A percentile compares a stretch with the other conserved stretches of the same genome.
phyloP scores from a whole-genome alignment of 2,113 vertebrate genomes.

The Macquaria australasica region DNA sequence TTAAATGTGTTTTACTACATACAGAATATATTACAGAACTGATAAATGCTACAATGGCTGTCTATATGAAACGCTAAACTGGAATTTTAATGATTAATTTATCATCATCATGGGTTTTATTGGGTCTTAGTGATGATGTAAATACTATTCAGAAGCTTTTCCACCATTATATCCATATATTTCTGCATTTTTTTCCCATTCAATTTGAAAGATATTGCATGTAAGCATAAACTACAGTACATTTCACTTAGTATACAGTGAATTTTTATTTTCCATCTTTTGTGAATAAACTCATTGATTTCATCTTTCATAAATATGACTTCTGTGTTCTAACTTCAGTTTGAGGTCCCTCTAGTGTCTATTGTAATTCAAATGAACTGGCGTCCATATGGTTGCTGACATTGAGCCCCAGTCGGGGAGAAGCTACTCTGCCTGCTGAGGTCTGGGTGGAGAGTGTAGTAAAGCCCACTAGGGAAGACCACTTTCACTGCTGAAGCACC shows the following conservation, averaged over 20 bases:
- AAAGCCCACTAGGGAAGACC: conserved; percentile 57
- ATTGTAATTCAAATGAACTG: conserved; percentile 54
- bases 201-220: background rate
- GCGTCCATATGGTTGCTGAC: conserved; percentile 63
- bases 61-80: background rate
- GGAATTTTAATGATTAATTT: background rate
- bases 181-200: background rate
- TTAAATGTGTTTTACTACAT: background rate
- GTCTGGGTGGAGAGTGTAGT: conserved; percentile 37
- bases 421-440: conserved; percentile 35
- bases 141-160: background rate
- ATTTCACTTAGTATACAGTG: background rate
- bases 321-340: background rate
- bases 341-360: conserved; percentile 7
- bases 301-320: background rate
- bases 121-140: background rate
- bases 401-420: conserved; percentile 38
- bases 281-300: background rate
- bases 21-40: background rate
- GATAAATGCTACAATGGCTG: background rate
- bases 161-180: background rate
- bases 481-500: conserved; percentile 59
- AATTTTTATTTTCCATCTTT: background rate
- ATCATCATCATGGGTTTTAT: background rate
- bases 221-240: background rate